A percentile compares a stretch with the other conserved stretches of the same genome.
Evolutionary conservation across 2,888 invertebrate species (phyloP).

Genomic region (Acanthococcus lagerstroemiae): DNA sequence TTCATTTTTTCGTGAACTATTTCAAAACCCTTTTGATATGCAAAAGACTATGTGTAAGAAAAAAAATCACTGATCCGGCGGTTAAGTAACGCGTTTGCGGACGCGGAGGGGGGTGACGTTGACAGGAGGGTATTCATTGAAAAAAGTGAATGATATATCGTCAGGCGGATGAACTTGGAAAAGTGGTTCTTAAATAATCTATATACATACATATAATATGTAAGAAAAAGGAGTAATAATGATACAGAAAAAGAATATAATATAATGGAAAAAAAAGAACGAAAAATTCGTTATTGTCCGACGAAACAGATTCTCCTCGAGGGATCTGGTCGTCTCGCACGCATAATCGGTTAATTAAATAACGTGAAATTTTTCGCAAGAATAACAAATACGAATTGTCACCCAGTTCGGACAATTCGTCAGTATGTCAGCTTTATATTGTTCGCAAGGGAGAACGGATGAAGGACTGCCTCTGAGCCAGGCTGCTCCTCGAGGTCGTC

Average conservation of each 20-base stretch:
- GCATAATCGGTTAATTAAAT: too few relatives aligned
- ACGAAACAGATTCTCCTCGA: too few relatives aligned
- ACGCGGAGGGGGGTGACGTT: slow-evolving; percentile 17
- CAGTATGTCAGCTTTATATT: too few relatives aligned
- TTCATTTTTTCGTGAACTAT: slow-evolving; percentile 29
- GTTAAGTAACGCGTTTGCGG: slow-evolving; percentile 20
- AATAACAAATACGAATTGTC: too few relatives aligned
- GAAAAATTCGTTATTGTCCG: slow-evolving; percentile 21
- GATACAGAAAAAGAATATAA: too few relatives aligned
- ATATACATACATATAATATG: background rate
- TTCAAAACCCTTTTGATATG: slow-evolving; percentile 27
- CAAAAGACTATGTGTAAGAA: slow-evolving; percentile 25
- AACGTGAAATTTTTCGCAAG: too few relatives aligned
- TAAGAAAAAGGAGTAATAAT: too few relatives aligned
- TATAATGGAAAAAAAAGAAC: background rate
- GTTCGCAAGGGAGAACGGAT: too few relatives aligned
- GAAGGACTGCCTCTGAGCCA: too few relatives aligned
- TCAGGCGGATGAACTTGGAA: slow-evolving; percentile 22
- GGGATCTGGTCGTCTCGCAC: too few relatives aligned
- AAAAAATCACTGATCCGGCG: slow-evolving; percentile 20
- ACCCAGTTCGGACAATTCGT: too few relatives aligned
- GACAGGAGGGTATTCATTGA: slow-evolving; percentile 26
- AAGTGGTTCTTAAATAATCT: slow-evolving; percentile 17
- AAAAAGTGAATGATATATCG: slow-evolving; percentile 24
- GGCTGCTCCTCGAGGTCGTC: too few relatives aligned